Evolutionary conservation across 1,140 invertebrate species (phyloP), one percentile per base, ranked within the genome.

Genomic region (Lysiphlebus fabarum): DNA sequence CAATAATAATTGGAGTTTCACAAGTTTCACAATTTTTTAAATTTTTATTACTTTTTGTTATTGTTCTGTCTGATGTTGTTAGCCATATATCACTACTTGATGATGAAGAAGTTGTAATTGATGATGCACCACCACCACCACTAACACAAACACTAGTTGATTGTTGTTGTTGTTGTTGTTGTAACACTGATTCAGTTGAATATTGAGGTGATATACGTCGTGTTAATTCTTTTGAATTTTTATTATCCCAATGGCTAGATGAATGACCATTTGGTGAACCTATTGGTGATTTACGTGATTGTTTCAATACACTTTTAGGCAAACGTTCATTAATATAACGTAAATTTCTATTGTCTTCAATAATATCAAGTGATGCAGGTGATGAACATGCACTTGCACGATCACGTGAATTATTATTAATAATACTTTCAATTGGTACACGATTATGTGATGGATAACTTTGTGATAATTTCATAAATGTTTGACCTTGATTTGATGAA

Each of bases 31-130:
- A 83, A 62, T 80, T 79, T 63, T 80, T 80, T 0, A 73, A 72
- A 63, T 81, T 81, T 37, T 76, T 75, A 7, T 78, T 76, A 57
- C 78, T 81, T 51, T 79, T 80, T 4, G 79, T 80, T 3, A 76
- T 73, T 1, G 81, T 82, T 38, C 79, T 67, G 57, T 82, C 81
- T 4, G 80, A 81, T 0, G 82, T 81, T 4, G 81, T 82, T 33
- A 83, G 67, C 80, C 81, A 83, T 26, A 82, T 79, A 40, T 84
- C 82, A 58, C 82, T 83, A 54, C 81, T 81, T 5, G 81, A 82
- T 0, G 83, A 84, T 1, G 82, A 83, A 12, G 75, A 72, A 8
- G 79, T 79, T 9, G 48, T 66, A 9, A 69, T 69, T 5, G 76
- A 76, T 0, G 71, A 71, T 47, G 1, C 54, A 40, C 56, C 62